These are phyloP conservation scores for Synaphobranchus kaupii DNA, from an alignment of 2,797 vertebrate species.

Conservation along the genomic window DNA sequence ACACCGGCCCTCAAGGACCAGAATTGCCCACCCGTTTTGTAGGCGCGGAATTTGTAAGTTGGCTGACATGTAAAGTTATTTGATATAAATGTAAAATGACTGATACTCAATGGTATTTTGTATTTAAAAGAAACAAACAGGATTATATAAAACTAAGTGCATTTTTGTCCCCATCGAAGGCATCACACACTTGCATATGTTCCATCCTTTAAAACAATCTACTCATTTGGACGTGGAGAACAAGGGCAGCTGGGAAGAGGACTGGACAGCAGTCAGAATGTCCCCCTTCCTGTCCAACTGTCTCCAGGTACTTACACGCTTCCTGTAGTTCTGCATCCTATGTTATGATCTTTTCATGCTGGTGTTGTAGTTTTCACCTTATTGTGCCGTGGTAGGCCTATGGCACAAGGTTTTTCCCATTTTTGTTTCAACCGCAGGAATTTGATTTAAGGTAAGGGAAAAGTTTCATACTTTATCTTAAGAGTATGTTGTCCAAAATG, in stretches of 20 bases:
- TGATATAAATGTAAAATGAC: background rate
- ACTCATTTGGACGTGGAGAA: conserved; percentile 74
- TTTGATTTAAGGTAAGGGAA: too few relatives aligned
- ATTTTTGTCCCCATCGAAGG: conserved; percentile 55
- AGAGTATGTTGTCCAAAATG: too few relatives aligned
- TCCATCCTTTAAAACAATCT: conserved; percentile 66
- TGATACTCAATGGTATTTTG: background rate
- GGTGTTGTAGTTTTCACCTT: too few relatives aligned
- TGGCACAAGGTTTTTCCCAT: background rate
- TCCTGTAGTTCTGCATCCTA: too few relatives aligned
- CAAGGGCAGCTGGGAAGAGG: conserved; percentile 71
- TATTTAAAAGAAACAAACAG: background rate
- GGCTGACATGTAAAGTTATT: too few relatives aligned
- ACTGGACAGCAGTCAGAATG: conserved; percentile 54
- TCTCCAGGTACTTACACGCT: conserved; percentile 48
- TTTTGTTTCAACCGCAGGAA: background rate
- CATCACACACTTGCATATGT: conserved; percentile 75
- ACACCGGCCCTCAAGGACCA: too few relatives aligned
- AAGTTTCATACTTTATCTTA: too few relatives aligned
- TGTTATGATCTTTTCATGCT: too few relatives aligned
- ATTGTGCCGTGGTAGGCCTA: background rate
- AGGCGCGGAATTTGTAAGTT: too few relatives aligned
- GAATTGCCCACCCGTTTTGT: too few relatives aligned
- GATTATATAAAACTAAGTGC: background rate
- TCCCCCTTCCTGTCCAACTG: conserved; percentile 72